phyloP scores from a whole-genome alignment of 1,140 invertebrate species.

The Leptonema lineaticorne region DNA sequence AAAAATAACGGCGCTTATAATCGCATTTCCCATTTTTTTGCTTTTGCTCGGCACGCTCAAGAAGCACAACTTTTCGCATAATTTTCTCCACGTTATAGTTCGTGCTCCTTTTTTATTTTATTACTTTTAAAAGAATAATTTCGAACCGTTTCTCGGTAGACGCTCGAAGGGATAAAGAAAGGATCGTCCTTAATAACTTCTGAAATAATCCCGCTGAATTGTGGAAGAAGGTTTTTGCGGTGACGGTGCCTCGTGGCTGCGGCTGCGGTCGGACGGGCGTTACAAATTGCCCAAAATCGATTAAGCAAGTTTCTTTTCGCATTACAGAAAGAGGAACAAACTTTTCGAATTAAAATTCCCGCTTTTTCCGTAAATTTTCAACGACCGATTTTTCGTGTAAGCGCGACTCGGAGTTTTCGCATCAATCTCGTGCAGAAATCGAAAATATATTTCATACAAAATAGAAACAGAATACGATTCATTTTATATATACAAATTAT shows the following conservation, averaged over 20 bases:
- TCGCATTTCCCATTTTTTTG: not conserved
- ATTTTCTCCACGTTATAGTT: not conserved
- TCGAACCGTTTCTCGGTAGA: not conserved
- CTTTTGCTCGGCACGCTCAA: not conserved
- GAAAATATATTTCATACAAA: too few species aligned
- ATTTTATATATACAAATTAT: too few species aligned
- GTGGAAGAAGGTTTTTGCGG: not conserved
- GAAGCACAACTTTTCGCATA: slow-evolving; percentile 16
- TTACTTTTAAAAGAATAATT: not conserved
- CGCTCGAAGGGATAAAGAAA: not conserved
- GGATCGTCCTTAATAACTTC: not conserved
- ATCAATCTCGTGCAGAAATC: too few species aligned
- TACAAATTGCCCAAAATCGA: slow-evolving; percentile 12
- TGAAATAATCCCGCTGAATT: not conserved
- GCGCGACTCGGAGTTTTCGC: too few species aligned
- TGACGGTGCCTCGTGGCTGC: not conserved
- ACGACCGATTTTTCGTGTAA: too few species aligned
- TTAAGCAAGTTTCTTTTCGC: not conserved
- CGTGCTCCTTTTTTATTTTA: too few species aligned
- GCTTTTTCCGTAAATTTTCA: not conserved
- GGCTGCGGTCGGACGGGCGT: not conserved
- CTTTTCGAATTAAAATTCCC: not conserved
- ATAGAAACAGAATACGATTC: too few species aligned
- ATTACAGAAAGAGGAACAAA: not conserved
- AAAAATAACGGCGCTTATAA: not conserved